Percentiles rank a stretch among this genome's conserved stretches.
These are phyloP conservation scores for Habroteleia sp. DNA, from an alignment of 2,888 invertebrate genomes.

Conservation along the genomic window DNA sequence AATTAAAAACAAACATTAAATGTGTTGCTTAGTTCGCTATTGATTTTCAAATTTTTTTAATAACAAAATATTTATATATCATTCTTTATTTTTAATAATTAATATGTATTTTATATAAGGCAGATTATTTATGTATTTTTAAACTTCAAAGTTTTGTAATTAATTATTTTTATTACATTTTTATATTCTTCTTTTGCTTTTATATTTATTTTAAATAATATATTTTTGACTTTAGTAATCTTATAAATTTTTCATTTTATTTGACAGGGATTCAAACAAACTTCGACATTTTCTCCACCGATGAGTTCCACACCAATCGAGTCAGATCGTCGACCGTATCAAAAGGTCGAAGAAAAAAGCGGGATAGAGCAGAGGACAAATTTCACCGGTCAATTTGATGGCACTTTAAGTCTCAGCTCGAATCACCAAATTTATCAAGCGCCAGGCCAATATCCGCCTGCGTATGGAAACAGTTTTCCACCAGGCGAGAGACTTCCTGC, in stretches of 20 bases:
- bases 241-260: neutral
- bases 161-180: too few relatives aligned
- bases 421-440: conserved; percentile 75
- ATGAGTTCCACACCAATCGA: conserved; percentile 38
- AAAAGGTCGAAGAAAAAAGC: conserved; percentile 65
- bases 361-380: conserved; percentile 51
- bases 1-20: too few relatives aligned
- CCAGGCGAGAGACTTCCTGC: conserved; percentile 68
- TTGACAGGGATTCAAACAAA: conserved; percentile 56
- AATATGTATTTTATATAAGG: too few relatives aligned
- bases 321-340: conserved; percentile 48
- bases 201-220: conserved; percentile 4
- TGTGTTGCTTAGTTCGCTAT: too few relatives aligned
- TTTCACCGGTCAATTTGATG: conserved; percentile 65
- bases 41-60: too few relatives aligned
- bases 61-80: too few relatives aligned
- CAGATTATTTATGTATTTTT: too few relatives aligned
- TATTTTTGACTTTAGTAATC: neutral
- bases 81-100: too few relatives aligned
- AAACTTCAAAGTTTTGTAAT: too few relatives aligned
- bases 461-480: conserved; percentile 72
- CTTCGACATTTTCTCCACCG: conserved; percentile 35
- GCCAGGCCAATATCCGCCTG: conserved; percentile 71
- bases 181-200: too few relatives aligned
- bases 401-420: conserved; percentile 66